Evolutionary conservation across 1,140 invertebrate species (phyloP), one percentile per base, ranked within the genome.

Genomic region (Nomia melanderi): DNA sequence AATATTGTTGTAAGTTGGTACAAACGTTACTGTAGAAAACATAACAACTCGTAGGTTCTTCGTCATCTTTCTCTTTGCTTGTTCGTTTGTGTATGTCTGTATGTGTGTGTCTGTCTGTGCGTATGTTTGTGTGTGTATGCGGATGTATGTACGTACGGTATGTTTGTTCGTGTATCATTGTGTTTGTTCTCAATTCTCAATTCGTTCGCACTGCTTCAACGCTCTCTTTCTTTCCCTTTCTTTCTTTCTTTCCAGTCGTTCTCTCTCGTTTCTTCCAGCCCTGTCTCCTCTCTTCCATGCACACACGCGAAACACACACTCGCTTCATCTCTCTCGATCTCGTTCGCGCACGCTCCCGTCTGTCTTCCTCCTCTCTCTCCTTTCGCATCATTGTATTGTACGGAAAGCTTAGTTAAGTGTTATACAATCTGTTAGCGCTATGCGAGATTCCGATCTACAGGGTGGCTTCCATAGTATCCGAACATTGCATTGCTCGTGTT

Each of bases 11-110:
- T 88, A 91, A 90, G 90, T 91, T 88, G 90, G 90, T 91, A 92
- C 90, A 92, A 91, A 92, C 89, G 87, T 91, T 91, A 92, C 88
- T 91, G 90, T 92, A 92, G 90, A 91, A 92, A 92, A 92, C 91
- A 91, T 91, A 92, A 91, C 89, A 89, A 92, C 89, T 92, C 85
- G 83, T 84, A 86, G 83, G 81, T 89, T 87, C 81, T 64, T 85
- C 74, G 72, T 74, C 41, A 67, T 78, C 75, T 86, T 78, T 72
- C 67, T 73, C 53, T 59, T 72, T 64, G 69, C 53, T 59, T 75
- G 73, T 20, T 6, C 39, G 29, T 62, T 73, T 50, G 44, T 70
- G 36, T 44, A 3, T n/a, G n/a, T n/a, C n/a, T n/a, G n/a, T n/a
- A n/a, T n/a, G n/a, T n/a, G n/a, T n/a, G n/a, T n/a, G n/a, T n/a